Base-by-base conservation (phyloP, 1,140 invertebrate genomes). In the Sminthurinus signatus region DNA sequence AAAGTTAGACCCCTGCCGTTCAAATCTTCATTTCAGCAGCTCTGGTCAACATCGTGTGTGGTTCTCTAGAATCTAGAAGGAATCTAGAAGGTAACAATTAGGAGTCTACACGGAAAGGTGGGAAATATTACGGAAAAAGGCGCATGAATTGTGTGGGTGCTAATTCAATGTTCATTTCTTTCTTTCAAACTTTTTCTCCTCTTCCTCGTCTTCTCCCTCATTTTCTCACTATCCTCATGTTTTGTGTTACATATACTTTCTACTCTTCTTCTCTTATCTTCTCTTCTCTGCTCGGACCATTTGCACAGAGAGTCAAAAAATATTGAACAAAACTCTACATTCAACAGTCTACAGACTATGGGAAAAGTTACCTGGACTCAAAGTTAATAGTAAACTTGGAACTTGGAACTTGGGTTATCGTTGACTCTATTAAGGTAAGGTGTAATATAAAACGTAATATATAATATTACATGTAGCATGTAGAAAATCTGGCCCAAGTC, bases 21-120 rank as follows among this genome's bases (percentile, higher is more conserved):
- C 19, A 54, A 28, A 54, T 27, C 51, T 54, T 54, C 51, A 54
- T 31, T 54, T 27, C 51, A 23, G 51, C 51, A 54, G 51, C 51
- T 28, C 51, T n/a, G 51, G 25, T 54, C 51, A 31, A 28, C 51
- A 28, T 54, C 51, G 51, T 54, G 51, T 54, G 51, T 25, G 51
- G 51, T 54, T 10, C 25, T 31, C 51, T 31, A n/a, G n/a, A n/a
- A n/a, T n/a, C n/a, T n/a, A n/a, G n/a, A n/a, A n/a, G n/a, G n/a
- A n/a, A n/a, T n/a, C n/a, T n/a, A 4, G 23, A 31, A 25, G 27
- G 23, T 23, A 31, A 54, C 23, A 54, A 54, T 31, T 28, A 31
- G 15, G 25, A 15, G 51, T 23, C 51, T 27, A 31, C 25, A 54
- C 25, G 28, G 28, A 31, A 54, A 54, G 23, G 25, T 28, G 51